Conservation (phyloP, 2,888 invertebrate genomes). For the Pristionchus japonicus region DNA sequence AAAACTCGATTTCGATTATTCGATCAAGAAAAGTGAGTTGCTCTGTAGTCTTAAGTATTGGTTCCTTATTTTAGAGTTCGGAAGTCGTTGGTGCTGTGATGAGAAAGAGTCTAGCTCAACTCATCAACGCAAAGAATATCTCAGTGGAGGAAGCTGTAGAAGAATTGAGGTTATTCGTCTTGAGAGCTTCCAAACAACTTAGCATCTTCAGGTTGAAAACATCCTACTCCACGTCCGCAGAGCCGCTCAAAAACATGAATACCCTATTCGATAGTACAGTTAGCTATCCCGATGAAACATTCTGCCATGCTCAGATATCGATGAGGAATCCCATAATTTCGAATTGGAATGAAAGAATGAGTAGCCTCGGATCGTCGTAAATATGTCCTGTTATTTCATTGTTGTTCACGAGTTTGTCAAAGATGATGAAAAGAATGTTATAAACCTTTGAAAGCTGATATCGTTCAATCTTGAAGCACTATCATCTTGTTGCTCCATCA, state of each 20-base stretch:
- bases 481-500: neutral
- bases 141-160: neutral
- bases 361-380: neutral
- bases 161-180: neutral
- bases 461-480: neutral
- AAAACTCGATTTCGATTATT: neutral
- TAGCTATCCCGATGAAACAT: neutral
- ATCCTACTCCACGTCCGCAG: neutral
- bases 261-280: neutral
- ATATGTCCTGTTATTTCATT: neutral
- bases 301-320: neutral
- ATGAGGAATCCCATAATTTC: neutral
- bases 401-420: neutral
- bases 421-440: neutral
- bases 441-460: neutral
- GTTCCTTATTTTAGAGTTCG: neutral
- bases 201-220: neutral
- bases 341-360: neutral
- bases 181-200: too few relatives aligned
- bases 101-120: neutral
- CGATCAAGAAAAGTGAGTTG: neutral
- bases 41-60: too few relatives aligned
- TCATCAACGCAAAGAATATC: neutral
- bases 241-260: neutral
- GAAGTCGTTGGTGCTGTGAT: neutral